phyloP scores from a whole-genome alignment of 2,113 vertebrate genomes.

The Solea solea region DNA sequence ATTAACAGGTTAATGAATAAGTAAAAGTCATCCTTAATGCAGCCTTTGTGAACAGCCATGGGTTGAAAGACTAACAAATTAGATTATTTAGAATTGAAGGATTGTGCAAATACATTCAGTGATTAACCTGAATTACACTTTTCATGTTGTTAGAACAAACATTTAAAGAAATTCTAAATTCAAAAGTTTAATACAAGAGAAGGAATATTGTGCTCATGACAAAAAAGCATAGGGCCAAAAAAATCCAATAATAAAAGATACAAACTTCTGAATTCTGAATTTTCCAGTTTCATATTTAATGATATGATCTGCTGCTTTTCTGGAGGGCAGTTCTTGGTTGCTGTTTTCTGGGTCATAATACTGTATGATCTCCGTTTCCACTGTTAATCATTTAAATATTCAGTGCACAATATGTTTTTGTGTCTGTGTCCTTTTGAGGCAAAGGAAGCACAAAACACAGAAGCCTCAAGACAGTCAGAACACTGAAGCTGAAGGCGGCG shows the following conservation, averaged over 20 bases:
- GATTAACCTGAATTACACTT: too few species aligned
- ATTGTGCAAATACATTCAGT: background rate
- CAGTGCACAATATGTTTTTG: slow-evolving; percentile 39
- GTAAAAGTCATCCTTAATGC: too few species aligned
- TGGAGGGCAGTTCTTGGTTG: background rate
- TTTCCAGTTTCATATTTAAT: slow-evolving; percentile 55
- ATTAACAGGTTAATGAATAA: too few species aligned
- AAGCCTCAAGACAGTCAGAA: slow-evolving; percentile 2
- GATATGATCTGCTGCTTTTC: slow-evolving; percentile 46
- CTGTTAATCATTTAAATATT: slow-evolving; percentile 19
- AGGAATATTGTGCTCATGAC: background rate
- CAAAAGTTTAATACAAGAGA: background rate
- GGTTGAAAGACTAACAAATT: too few species aligned
- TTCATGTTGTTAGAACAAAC: too few species aligned
- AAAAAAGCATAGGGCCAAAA: background rate
- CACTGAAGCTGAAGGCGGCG: background rate
- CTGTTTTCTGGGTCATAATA: slow-evolving; percentile 23
- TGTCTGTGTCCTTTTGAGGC: background rate
- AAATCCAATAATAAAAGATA: background rate
- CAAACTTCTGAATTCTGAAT: background rate
- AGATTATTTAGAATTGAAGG: background rate
- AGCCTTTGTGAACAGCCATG: too few species aligned
- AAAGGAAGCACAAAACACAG: background rate
- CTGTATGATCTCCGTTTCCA: slow-evolving; percentile 1
- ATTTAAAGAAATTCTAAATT: background rate